Base-by-base conservation (phyloP, 1,140 invertebrate genomes). In the Meloidogyne chitwoodi region DNA sequence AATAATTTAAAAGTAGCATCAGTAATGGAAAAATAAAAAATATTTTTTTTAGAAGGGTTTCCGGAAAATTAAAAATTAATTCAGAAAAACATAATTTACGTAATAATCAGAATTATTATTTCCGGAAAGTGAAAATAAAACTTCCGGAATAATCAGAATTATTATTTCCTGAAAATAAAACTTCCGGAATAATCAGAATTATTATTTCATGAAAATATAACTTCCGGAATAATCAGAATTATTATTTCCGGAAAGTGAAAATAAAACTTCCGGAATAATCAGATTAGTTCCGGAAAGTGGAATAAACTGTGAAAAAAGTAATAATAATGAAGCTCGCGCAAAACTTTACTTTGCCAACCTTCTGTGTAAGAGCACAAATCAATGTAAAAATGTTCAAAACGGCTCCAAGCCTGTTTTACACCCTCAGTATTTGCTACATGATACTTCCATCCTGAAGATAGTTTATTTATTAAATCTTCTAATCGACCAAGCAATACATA, bases 341-440 rank as follows among this genome's bases (percentile, higher is more conserved):
- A 65, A 14, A 24, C 0, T 19, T 22, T 77, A 4, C 10, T 22
- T 29, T 41, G 68, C 73, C 24, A 63, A 83, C 82, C 82, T 74
- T 76, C 68, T 44, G 82, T 83, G 64, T 70, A 85, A 4, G 78
- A 77, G 75, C 82, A 83, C 11, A 83, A 69, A 68, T 80, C 75
- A 11, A 78, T 34, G 64, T 83, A 83, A 63, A 83, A 87, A 62
- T 83, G 74, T 62, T 85, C 84, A 71, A 85, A 82, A 63, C 72
- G 48, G 16, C 61, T 44, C 84, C 84, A 85, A 3, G 85, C 65
- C 31, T 85, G 79, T 74, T 87, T 87, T 34, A 85, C 81, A 16
- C 74, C 77, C 2, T 86, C 81, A 3, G 85, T 85, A 73, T 86
- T 87, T 12, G 84, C 84, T 27, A 85, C 85, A 75, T 85, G 84